phyloP scores from a whole-genome alignment of 1,140 invertebrate genomes.

The Uloborus diversus region DNA sequence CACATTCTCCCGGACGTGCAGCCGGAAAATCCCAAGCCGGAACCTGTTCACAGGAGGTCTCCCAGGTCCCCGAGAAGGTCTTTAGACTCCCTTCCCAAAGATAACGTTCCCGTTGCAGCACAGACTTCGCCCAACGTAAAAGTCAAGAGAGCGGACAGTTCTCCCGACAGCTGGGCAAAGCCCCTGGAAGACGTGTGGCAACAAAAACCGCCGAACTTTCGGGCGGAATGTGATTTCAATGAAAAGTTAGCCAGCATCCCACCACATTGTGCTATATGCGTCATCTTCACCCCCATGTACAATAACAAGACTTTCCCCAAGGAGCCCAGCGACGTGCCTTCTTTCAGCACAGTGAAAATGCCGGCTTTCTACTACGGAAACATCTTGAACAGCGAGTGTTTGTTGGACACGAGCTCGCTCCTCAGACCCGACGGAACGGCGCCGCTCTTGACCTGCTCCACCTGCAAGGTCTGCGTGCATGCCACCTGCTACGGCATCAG shows the following conservation, averaged over 20 bases:
- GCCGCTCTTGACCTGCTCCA: constrained; percentile 63
- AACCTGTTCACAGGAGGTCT: no score
- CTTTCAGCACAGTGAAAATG: constrained; percentile 26
- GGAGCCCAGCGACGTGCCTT: constrained; percentile 28
- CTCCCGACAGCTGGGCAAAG: constrained; percentile 60
- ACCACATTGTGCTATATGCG: constrained; percentile 67
- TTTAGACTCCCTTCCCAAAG: no score
- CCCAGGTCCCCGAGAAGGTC: no score
- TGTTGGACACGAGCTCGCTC: constrained; percentile 12
- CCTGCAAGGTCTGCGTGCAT: constrained; percentile 67
- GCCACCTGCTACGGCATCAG: constrained; percentile 58
- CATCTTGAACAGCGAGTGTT: constrained; percentile 28
- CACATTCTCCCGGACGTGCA: no score
- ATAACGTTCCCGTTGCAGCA: no score
- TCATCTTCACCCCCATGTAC: constrained; percentile 63
- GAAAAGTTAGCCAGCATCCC: constrained; percentile 58
- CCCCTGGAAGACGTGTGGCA: constrained; percentile 64
- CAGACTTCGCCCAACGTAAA: no score
- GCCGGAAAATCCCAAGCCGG: no score
- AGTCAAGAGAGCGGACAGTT: constrained; percentile 27
- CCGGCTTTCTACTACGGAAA: constrained; percentile 31
- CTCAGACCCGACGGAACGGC: constrained; percentile 57
- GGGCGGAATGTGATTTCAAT: constrained; percentile 65
- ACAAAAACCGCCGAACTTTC: constrained; percentile 61
- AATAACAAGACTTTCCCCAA: constrained; percentile 57